Percentiles rank a stretch among this genome's conserved stretches.
Evolutionary conservation across 2,113 vertebrate species (phyloP).

Genomic region (Periophthalmus modestus): DNA sequence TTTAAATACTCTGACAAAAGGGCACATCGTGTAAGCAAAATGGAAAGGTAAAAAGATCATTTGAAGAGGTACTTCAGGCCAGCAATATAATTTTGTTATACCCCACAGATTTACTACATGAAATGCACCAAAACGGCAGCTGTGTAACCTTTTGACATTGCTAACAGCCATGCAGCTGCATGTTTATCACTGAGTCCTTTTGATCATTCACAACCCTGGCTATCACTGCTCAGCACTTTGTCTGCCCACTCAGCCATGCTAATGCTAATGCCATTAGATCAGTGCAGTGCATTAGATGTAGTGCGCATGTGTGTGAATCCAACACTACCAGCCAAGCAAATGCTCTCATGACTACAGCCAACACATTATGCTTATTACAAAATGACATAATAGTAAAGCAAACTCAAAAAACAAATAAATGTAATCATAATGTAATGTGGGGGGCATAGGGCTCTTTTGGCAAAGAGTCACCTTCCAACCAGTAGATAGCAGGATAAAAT

Average conservation of each 20-base stretch:
- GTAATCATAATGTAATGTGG: background rate
- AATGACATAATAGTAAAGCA: too few relatives aligned
- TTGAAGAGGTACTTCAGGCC: background rate
- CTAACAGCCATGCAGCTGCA: slow-evolving; percentile 29
- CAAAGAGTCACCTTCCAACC: too few relatives aligned
- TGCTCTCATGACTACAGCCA: background rate
- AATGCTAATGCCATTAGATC: slow-evolving; percentile 53
- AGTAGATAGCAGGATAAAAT: background rate
- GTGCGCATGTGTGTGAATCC: slow-evolving; percentile 1
- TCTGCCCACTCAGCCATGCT: slow-evolving; percentile 48
- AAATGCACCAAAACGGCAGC: slow-evolving; percentile 9
- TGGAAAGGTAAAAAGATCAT: background rate
- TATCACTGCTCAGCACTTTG: slow-evolving; percentile 41
- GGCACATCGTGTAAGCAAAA: background rate
- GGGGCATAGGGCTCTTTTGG: too few relatives aligned
- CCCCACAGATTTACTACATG: background rate
- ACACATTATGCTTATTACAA: background rate
- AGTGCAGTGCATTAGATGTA: background rate
- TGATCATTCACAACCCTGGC: slow-evolving; percentile 18
- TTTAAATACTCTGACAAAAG: background rate
- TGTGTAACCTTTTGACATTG: slow-evolving; percentile 32
- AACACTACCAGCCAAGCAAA: background rate
- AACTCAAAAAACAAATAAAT: background rate
- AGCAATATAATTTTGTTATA: background rate
- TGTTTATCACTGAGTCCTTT: slow-evolving; percentile 31